These are phyloP conservation scores for Podarcis raffonei DNA, from an alignment of 2,113 vertebrate species.

Conservation along the genomic window DNA sequence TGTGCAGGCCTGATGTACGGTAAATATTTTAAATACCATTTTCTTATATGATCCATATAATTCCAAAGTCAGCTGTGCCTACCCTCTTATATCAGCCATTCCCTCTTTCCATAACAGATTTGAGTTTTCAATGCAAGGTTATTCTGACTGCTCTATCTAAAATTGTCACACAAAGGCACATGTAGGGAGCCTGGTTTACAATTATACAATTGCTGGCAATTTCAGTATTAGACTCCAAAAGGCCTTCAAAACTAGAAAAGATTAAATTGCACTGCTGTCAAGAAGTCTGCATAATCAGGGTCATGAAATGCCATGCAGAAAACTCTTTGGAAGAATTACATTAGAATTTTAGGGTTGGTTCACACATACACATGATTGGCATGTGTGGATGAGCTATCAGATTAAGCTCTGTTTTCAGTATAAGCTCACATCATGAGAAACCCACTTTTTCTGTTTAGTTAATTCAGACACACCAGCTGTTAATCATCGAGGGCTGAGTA, in stretches of 20 bases:
- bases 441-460: too few relatives aligned
- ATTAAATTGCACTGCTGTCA: not conserved
- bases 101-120: not conserved
- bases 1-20: not conserved
- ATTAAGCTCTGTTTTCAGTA: too few relatives aligned
- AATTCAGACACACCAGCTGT: too few relatives aligned
- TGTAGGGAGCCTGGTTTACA: not conserved
- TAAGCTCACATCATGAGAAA: too few relatives aligned
- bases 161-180: not conserved
- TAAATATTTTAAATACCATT: not conserved
- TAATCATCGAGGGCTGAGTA: too few relatives aligned
- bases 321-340: not conserved
- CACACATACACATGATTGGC: not conserved
- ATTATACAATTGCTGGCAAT: not conserved
- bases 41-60: not conserved
- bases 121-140: not conserved
- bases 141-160: not conserved
- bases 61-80: not conserved
- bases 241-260: not conserved
- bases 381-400: too few relatives aligned
- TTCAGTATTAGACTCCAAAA: not conserved
- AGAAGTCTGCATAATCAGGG: not conserved
- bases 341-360: not conserved
- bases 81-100: not conserved
- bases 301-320: not conserved